Conservation (phyloP, 2,888 invertebrate genomes). For the Caenorhabditis becei region DNA sequence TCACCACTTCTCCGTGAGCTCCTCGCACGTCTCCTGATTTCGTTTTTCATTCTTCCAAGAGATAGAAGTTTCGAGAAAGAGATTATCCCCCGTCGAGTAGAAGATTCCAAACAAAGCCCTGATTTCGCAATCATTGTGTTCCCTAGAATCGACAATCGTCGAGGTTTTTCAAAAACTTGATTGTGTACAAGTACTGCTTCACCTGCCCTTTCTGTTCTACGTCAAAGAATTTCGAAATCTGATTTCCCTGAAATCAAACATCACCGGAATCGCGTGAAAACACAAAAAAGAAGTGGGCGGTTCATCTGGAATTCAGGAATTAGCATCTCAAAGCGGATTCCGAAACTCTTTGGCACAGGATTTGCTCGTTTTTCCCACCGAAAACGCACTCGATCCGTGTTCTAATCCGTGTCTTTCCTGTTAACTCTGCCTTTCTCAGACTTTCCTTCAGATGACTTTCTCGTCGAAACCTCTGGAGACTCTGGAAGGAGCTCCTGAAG, state of each 20-base stretch:
- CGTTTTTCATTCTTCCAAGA: neutral
- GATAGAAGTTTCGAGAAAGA: too few relatives aligned
- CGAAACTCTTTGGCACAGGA: slow-evolving; percentile 8
- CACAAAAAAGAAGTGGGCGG: neutral
- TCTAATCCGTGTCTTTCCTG: slow-evolving; percentile 10
- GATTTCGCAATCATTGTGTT: too few relatives aligned
- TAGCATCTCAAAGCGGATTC: slow-evolving; percentile 19
- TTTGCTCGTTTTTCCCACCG: neutral
- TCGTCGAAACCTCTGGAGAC: slow-evolving; percentile 6
- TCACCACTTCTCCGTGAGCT: neutral
- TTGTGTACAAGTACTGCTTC: neutral
- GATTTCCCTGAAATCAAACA: neutral
- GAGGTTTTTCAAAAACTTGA: too few relatives aligned
- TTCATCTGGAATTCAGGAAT: neutral
- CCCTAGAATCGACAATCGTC: too few relatives aligned
- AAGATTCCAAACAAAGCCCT: too few relatives aligned
- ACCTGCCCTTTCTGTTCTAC: neutral
- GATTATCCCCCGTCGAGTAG: too few relatives aligned
- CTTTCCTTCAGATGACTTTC: slow-evolving; percentile 16
- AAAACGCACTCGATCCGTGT: neutral
- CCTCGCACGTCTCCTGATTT: neutral
- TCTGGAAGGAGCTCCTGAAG: neutral
- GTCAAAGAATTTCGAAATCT: neutral
- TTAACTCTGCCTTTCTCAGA: neutral
- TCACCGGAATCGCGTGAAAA: neutral